These are phyloP conservation scores for Paracentrotus lividus DNA, from an alignment of 53 echinoderm and acorn worm genomes.

Conservation along the genomic window DNA sequence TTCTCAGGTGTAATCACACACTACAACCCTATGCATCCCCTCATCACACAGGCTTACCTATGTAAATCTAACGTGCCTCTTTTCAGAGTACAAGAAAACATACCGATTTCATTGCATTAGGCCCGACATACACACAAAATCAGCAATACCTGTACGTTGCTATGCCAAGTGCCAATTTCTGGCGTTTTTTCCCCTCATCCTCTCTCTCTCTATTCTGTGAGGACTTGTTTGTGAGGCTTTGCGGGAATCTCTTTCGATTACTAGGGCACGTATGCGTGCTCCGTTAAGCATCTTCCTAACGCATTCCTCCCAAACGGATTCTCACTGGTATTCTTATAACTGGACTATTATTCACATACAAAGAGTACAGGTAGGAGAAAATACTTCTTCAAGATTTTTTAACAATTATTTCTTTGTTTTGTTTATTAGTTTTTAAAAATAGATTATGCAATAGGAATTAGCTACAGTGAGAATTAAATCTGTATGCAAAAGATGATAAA, in stretches of 20 bases:
- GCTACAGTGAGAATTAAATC: background rate
- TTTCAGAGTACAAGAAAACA: slow-evolving; percentile 30
- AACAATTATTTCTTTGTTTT: background rate
- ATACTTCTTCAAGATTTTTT: background rate
- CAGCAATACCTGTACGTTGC: slow-evolving; percentile 52
- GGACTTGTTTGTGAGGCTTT: slow-evolving; percentile 47
- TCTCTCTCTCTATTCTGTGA: background rate
- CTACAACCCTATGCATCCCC: background rate
- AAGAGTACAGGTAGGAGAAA: slow-evolving; percentile 28
- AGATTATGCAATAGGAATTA: background rate
- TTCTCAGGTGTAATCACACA: slow-evolving; percentile 34
- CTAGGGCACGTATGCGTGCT: slow-evolving; percentile 64
- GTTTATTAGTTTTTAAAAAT: background rate
- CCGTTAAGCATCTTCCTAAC: slow-evolving; percentile 52
- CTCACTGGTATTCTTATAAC: slow-evolving; percentile 65
- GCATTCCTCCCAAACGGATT: slow-evolving; percentile 34
- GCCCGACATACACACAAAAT: slow-evolving; percentile 53
- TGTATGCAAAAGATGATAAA: background rate
- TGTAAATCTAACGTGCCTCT: slow-evolving; percentile 39
- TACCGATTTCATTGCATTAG: slow-evolving; percentile 41
- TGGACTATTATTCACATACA: slow-evolving; percentile 48
- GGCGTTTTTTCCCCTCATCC: slow-evolving; percentile 34
- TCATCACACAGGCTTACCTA: slow-evolving; percentile 32
- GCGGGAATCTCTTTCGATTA: slow-evolving; percentile 46
- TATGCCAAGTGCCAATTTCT: slow-evolving; percentile 28